These are phyloP conservation scores for Pachypanchax playfairii DNA, from an alignment of 2,113 vertebrate genomes.

Conservation along the genomic window DNA sequence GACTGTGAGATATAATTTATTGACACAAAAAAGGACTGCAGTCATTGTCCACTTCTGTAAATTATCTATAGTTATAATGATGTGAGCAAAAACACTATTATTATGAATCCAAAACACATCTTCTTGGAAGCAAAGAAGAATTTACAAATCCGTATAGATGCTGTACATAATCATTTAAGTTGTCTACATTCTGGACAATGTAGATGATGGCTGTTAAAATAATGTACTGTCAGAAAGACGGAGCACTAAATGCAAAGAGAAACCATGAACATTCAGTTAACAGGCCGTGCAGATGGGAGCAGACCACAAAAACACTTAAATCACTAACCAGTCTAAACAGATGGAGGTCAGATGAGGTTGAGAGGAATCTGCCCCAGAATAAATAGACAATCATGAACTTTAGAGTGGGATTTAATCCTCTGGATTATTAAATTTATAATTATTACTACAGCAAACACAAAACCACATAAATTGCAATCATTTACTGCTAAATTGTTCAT, in stretches of 20 bases:
- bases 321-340: conserved; percentile 45
- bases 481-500: conserved; percentile 14
- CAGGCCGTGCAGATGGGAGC: conserved; percentile 15
- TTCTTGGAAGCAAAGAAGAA: no score
- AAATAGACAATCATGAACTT: conserved; percentile 50
- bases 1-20: no score
- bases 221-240: no score
- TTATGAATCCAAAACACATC: no score
- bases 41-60: no score
- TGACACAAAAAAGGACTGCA: no score
- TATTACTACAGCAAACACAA: conserved; percentile 18
- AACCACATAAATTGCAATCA: conserved; percentile 47
- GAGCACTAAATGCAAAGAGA: not conserved
- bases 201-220: no score
- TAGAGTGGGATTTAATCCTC: conserved; percentile 24
- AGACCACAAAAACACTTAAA: conserved; percentile 24
- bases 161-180: no score
- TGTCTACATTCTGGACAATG: no score
- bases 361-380: conserved; percentile 18
- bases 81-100: no score
- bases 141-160: no score
- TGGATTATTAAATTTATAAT: conserved; percentile 29
- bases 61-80: not conserved
- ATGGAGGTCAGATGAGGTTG: conserved; percentile 10
- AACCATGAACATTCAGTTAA: conserved; percentile 25